Conservation (phyloP, 2,113 vertebrate species). For the Amphilophus citrinellus region DNA sequence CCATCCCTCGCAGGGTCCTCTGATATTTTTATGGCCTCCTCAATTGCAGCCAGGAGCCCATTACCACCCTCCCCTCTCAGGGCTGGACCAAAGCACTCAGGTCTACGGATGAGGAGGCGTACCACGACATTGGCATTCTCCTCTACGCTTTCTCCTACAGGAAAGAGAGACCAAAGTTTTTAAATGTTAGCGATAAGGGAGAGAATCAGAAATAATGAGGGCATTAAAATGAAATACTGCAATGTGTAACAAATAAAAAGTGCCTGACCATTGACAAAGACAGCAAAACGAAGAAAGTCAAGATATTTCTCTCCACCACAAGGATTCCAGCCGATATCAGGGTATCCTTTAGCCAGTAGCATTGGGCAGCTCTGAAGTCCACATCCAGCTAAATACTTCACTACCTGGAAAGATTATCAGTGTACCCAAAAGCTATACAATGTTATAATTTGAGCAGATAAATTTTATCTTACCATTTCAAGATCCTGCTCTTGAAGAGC, state of each 20-base stretch:
- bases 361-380: constrained; percentile 93
- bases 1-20: constrained; percentile 93
- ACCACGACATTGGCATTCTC: constrained; percentile 95
- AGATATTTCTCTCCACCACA: constrained; percentile 92
- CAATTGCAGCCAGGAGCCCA: constrained; percentile 89
- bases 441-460: not conserved
- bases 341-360: constrained; percentile 92
- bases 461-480: constrained; percentile 85
- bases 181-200: not conserved
- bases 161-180: not conserved
- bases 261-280: constrained; percentile 90
- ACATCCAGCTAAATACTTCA: constrained; percentile 91
- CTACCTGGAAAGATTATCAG: constrained; percentile 80
- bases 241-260: not conserved
- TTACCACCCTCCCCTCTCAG: constrained; percentile 92
- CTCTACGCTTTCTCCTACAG: constrained; percentile 90
- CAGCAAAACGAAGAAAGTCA: constrained; percentile 93
- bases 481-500: constrained; percentile 94
- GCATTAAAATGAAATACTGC: not conserved
- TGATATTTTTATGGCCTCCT: constrained; percentile 94
- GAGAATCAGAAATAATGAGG: not conserved
- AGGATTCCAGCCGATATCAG: constrained; percentile 96
- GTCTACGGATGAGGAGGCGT: constrained; percentile 90
- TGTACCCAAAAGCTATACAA: not conserved
- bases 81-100: constrained; percentile 93